Evolutionary conservation across 2,888 invertebrate species (phyloP).

Genomic region (Amblyteles armatorius): DNA sequence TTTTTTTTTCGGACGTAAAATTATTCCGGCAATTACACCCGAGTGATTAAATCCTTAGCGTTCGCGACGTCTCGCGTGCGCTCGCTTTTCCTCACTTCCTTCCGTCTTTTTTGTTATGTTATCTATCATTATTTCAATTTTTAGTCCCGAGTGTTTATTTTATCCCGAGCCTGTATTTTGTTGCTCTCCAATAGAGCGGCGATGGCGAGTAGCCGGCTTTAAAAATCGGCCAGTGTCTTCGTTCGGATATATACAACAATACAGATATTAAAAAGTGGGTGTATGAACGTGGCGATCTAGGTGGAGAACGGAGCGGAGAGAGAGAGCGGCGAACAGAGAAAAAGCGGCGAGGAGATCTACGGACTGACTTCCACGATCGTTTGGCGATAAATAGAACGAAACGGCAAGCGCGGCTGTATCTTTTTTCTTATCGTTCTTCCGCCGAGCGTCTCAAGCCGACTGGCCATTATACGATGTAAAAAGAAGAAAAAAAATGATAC

Average conservation of each 20-base stretch:
- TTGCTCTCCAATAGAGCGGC: too few relatives aligned
- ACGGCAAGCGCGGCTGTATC: slow-evolving; percentile 47
- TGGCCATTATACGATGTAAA: neutral
- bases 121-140: too few relatives aligned
- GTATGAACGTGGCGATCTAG: neutral
- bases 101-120: neutral
- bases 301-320: neutral
- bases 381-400: slow-evolving; percentile 66
- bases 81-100: neutral
- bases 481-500: slow-evolving; percentile 14
- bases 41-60: slow-evolving; percentile 34
- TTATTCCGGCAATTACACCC: slow-evolving; percentile 44
- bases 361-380: slow-evolving; percentile 42
- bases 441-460: slow-evolving; percentile 3
- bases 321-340: neutral
- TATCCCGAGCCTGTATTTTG: too few relatives aligned
- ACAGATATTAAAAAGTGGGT: neutral
- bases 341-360: slow-evolving; percentile 45
- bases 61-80: slow-evolving; percentile 1
- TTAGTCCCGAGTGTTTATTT: neutral
- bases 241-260: neutral
- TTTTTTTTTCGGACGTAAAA: slow-evolving; percentile 15
- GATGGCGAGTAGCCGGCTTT: too few relatives aligned
- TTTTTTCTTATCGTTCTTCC: slow-evolving; percentile 50
- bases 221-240: neutral